Base-by-base conservation (phyloP, 2,113 vertebrate species). In the Neoarius graeffei region DNA sequence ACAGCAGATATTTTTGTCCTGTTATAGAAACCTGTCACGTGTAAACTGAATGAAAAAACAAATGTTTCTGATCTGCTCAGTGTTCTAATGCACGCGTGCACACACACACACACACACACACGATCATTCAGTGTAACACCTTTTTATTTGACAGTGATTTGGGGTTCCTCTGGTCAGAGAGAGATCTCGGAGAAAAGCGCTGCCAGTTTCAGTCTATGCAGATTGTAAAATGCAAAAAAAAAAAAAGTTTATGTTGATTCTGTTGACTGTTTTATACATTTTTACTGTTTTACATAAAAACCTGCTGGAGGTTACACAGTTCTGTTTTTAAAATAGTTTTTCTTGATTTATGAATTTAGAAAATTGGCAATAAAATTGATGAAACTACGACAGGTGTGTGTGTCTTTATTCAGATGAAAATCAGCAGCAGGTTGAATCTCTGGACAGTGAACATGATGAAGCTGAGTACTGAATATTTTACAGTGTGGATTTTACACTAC, bases 351-450 rank as follows among this genome's bases (percentile, higher is more conserved):
- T 25, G 42, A 76, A 15, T 82, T 82, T 59, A 50, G 19, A 23
- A 81, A 87, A 71, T 81, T 87, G 85, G 77, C 77, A 87, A 87
- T 87, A 87, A 87, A 87, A 77, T 86, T 81, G 50, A 56, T 86
- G 42, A 20, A 52, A 60, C 17, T 27, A 17, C 50, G 4, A 4
- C 3, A 1, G 8, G n/a, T 23, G 2, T 84, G 1, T 73, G 20
- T 35, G n/a, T 0, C 1, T 23, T 42, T 71, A 17, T 35, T 71
- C 66, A 67, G 3, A 35, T 6, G 67, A 71, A 67, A 11, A 27
- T 15, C 27, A 27, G 14, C 57, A 4, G 42, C 42, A 42, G 42
- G 42, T 42, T 42, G 42, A 42, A 42, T 42, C 42, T 42, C 42
- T 42, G 42, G 42, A 42, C 42, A 4, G 42, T 42, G 42, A 42